phyloP scores from a whole-genome alignment of 2,797 vertebrate species.

The Furcifer pardalis region DNA sequence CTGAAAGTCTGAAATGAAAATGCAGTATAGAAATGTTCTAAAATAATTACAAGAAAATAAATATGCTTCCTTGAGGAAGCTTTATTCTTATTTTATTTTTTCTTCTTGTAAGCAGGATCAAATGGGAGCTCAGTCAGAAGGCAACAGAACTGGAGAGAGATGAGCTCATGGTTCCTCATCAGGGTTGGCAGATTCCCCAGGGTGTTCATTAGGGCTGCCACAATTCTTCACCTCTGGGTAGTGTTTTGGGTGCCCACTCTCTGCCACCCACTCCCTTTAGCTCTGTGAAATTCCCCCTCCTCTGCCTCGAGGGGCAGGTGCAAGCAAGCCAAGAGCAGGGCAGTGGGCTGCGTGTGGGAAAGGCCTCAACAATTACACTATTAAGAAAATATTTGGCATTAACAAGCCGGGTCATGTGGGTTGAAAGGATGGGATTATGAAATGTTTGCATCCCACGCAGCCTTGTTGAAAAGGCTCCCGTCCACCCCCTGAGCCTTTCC shows the following conservation, averaged over 20 bases:
- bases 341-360: constrained; percentile 32
- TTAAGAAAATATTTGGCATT: constrained; percentile 45
- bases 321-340: neutral
- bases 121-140: neutral
- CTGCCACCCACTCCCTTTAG: neutral
- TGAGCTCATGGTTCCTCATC: neutral
- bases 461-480: constrained; percentile 15
- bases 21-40: too few relatives aligned
- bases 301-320: constrained; percentile 15
- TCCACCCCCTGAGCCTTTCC: constrained; percentile 25
- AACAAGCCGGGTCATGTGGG: constrained; percentile 20
- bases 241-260: neutral
- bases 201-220: neutral
- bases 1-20: too few relatives aligned
- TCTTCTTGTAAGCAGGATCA: neutral
- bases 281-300: constrained; percentile 8
- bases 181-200: neutral
- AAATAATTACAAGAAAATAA: too few relatives aligned
- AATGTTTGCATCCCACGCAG: constrained; percentile 13
- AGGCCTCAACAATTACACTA: constrained; percentile 24
- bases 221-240: neutral
- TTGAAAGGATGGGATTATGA: constrained; percentile 30
- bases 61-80: too few relatives aligned
- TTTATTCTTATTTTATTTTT: too few relatives aligned
- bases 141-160: neutral